Percentiles rank a stretch among this genome's conserved stretches.
Evolutionary conservation across 2,888 invertebrate species (phyloP).

Genomic region (Ophraella communa): DNA sequence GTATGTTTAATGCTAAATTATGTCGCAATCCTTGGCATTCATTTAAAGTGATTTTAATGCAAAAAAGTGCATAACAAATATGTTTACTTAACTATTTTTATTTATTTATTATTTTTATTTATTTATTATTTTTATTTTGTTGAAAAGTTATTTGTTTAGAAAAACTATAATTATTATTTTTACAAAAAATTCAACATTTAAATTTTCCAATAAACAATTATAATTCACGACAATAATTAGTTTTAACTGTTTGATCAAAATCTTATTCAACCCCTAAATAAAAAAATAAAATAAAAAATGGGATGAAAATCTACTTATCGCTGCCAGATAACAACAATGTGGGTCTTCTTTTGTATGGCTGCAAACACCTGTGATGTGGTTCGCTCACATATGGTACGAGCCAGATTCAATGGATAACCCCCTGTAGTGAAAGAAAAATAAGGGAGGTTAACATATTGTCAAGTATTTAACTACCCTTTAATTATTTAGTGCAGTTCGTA

Average conservation of each 20-base stretch:
- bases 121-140: no score
- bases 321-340: neutral
- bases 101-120: no score
- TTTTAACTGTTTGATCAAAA: neutral
- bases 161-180: no score
- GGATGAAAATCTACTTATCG: constrained; percentile 4
- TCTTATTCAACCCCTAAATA: neutral
- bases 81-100: no score
- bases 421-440: constrained; percentile 27
- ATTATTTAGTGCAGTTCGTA: constrained; percentile 30
- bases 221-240: neutral
- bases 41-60: no score
- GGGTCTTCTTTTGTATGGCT: neutral
- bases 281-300: neutral
- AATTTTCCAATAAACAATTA: no score
- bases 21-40: no score
- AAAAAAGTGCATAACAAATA: no score
- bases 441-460: constrained; percentile 52
- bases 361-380: constrained; percentile 48
- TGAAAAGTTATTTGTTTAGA: no score
- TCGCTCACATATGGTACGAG: constrained; percentile 48
- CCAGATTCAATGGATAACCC: constrained; percentile 47
- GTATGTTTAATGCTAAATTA: no score
- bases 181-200: no score
- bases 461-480: constrained; percentile 50